Evolutionary conservation across 2,888 invertebrate genomes (phyloP), one percentile per base, ranked within the genome.

Genomic region (Brachyopa scutellaris): DNA sequence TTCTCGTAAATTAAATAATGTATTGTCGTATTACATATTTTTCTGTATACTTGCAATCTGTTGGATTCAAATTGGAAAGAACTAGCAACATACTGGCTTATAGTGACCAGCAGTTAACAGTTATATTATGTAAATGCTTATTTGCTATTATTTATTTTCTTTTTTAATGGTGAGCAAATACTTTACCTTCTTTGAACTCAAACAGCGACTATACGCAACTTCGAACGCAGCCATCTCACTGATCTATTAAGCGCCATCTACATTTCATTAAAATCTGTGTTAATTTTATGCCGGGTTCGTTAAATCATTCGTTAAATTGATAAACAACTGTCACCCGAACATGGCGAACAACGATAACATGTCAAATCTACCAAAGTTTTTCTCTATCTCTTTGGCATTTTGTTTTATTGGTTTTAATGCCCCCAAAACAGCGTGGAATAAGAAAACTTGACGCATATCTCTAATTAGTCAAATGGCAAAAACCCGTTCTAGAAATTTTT

Each of bases 291-390:
- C 66, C 72, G 67, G 67, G 57, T 66, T 77, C 77, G 82, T 67
- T 72, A 7, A 76, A 64, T n/a, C 21, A 13, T 47, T 76, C 70
- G 69, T 73, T 47, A 47, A 79, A 62, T 26, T 74, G 73, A 74
- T 74, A 74, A 62, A 4, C 19, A 62, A 40, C 77, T 83, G 82
- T 83, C 77, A 77, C n/a, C 7, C 7, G 1, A 11, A 15, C 51
- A 53, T 72, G 49, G 82, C 61, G 15, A 47, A 55, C 55, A 2
- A 49, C 70, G 57, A 70, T 26, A 82, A 83, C 62, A 83, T 83
- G 82, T 83, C 82, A 83, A 83, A 83, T 47, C 38, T 57, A 59
- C 33, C 72, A 72, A 72, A 67, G 55, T 77, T 77, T 72, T 72
- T 83, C 77, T 62, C 66, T 66, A 77, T 76, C 72, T 66, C 49